Percentiles rank a stretch among this genome's conserved stretches.
Conservation (phyloP, 2,888 invertebrate species). For the Trichacis sp. region DNA sequence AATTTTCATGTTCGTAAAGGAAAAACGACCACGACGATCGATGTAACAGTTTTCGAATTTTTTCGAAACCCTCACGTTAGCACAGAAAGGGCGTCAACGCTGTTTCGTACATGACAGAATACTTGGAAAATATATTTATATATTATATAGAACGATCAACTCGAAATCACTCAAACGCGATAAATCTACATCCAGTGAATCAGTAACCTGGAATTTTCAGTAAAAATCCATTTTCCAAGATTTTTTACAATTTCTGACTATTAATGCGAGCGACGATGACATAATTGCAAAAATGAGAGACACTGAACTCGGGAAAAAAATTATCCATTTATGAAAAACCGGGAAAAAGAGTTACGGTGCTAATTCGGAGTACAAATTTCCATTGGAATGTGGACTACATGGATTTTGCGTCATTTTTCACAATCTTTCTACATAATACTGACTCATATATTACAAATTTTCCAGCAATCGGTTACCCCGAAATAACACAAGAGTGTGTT, state of each 20-base stretch:
- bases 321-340: neutral
- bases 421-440: conserved; percentile 59
- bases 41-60: conserved; percentile 31
- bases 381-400: conserved; percentile 57
- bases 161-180: conserved; percentile 34
- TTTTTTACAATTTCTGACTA: neutral
- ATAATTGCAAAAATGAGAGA: neutral
- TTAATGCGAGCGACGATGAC: conserved; percentile 2
- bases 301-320: no score
- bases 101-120: conserved; percentile 37
- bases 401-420: conserved; percentile 45
- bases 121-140: conserved; percentile 35
- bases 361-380: conserved; percentile 43
- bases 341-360: neutral
- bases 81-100: conserved; percentile 11
- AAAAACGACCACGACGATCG: conserved; percentile 41
- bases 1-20: conserved; percentile 40
- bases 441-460: conserved; percentile 66
- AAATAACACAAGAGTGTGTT: conserved; percentile 6
- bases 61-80: conserved; percentile 2
- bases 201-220: conserved; percentile 19
- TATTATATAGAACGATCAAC: conserved; percentile 34
- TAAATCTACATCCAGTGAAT: conserved; percentile 30
- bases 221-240: conserved; percentile 42
- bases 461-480: conserved; percentile 41